A percentile compares a stretch with the other conserved stretches of the same genome.
These are phyloP conservation scores for Phytoseiulus persimilis DNA, from an alignment of 2,888 invertebrate species.

Conservation along the genomic window DNA sequence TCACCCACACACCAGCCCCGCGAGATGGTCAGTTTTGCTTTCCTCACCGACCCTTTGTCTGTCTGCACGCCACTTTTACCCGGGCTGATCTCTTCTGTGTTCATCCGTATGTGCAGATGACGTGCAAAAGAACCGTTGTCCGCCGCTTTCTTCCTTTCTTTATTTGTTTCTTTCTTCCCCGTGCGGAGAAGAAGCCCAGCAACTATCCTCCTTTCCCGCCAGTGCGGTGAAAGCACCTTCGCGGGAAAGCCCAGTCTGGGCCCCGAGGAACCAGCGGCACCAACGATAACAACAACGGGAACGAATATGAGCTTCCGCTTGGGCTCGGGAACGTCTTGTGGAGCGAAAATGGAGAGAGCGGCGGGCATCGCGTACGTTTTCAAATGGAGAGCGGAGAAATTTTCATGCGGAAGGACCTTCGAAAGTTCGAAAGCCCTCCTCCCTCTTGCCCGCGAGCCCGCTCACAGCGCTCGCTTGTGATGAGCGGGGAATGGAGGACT, in stretches of 20 bases:
- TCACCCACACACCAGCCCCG: background rate
- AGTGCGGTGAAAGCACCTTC: background rate
- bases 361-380: background rate
- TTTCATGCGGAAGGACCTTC: background rate
- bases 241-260: background rate
- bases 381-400: background rate
- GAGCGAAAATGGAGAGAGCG: background rate
- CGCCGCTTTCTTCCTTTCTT: background rate
- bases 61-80: background rate
- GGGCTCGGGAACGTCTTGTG: background rate
- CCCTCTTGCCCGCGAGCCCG: background rate
- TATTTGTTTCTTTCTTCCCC: background rate
- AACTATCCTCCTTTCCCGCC: background rate
- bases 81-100: background rate
- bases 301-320: background rate
- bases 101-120: background rate
- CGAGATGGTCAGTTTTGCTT: background rate
- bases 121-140: background rate
- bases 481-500: background rate
- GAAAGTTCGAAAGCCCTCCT: background rate
- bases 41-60: background rate
- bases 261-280: background rate
- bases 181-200: background rate
- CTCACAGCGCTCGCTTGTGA: background rate
- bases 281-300: background rate